These are phyloP conservation scores for Porphyrio hochstetteri DNA, from an alignment of 2,113 vertebrate genomes.

Conservation along the genomic window DNA sequence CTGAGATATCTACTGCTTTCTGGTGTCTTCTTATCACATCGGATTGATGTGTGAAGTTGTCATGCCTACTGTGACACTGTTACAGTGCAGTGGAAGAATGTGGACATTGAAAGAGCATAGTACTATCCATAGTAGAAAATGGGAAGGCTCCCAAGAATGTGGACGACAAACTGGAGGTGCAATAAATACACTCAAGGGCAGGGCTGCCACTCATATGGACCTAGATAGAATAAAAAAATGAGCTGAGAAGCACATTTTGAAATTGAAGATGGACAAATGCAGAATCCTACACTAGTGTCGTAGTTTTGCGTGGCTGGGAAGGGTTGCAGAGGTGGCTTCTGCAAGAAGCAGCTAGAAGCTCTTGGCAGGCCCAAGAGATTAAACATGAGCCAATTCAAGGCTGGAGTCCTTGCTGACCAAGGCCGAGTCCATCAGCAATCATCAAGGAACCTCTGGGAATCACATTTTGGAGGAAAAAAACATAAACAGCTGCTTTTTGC, in stretches of 20 bases:
- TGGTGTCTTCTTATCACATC: not conserved
- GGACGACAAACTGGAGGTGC: not conserved
- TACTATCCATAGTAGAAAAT: not conserved
- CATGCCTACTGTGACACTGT: not conserved
- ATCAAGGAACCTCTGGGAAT: too few relatives aligned
- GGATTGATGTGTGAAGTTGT: not conserved
- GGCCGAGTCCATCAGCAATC: too few relatives aligned
- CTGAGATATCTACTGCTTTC: not conserved
- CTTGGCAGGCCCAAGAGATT: too few relatives aligned
- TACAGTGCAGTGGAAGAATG: not conserved
- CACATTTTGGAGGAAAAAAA: too few relatives aligned
- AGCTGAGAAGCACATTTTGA: not conserved
- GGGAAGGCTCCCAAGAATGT: not conserved
- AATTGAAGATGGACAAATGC: not conserved
- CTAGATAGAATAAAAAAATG: not conserved
- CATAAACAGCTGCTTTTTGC: too few relatives aligned
- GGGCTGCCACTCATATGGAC: not conserved
- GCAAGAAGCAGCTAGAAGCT: too few relatives aligned
- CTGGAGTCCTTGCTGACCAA: too few relatives aligned
- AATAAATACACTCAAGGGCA: not conserved
- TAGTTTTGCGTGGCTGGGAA: too few relatives aligned
- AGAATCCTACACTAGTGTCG: not conserved
- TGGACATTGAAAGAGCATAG: not conserved
- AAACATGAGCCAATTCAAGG: too few relatives aligned
- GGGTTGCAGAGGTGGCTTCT: too few relatives aligned